Conservation (phyloP, 2,113 vertebrate species). For the Marcusenius ussheri region DNA sequence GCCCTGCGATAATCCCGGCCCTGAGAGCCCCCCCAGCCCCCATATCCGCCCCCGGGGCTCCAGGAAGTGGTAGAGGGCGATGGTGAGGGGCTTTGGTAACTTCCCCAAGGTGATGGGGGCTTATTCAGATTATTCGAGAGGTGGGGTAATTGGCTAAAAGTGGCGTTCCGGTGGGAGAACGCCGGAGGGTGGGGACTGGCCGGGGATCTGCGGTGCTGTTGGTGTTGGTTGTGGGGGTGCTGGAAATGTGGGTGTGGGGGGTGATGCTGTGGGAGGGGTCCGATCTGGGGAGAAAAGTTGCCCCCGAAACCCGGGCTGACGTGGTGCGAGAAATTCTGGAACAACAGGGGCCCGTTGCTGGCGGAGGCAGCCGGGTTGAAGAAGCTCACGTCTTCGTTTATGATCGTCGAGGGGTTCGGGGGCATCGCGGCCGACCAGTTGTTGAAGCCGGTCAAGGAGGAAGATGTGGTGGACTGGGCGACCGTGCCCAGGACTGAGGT, state of each 20-base stretch:
- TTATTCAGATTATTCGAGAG: conserved; percentile 96
- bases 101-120: conserved; percentile 96
- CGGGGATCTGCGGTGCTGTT: conserved; percentile 93
- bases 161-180: conserved; percentile 89
- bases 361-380: conserved; percentile 90
- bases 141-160: conserved; percentile 94
- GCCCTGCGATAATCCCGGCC: conserved; percentile 91
- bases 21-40: conserved; percentile 93
- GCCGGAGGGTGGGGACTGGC: conserved; percentile 92
- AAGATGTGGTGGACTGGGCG: conserved; percentile 83
- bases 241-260: conserved; percentile 94
- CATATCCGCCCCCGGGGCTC: conserved; percentile 90
- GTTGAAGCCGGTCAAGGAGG: conserved; percentile 91
- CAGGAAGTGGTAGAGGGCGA: conserved; percentile 92
- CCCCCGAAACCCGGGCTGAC: conserved; percentile 95
- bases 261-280: conserved; percentile 94
- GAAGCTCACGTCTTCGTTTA: conserved; percentile 96
- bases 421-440: conserved; percentile 97
- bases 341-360: conserved; percentile 92
- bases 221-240: conserved; percentile 93
- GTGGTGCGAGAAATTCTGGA: conserved; percentile 98
- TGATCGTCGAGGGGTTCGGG: conserved; percentile 89
- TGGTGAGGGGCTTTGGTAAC: conserved; percentile 95
- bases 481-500: conserved; percentile 81
- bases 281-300: conserved; percentile 96